Evolutionary conservation across 2,797 vertebrate species (phyloP).

Genomic region (Lacerta viridis): DNA sequence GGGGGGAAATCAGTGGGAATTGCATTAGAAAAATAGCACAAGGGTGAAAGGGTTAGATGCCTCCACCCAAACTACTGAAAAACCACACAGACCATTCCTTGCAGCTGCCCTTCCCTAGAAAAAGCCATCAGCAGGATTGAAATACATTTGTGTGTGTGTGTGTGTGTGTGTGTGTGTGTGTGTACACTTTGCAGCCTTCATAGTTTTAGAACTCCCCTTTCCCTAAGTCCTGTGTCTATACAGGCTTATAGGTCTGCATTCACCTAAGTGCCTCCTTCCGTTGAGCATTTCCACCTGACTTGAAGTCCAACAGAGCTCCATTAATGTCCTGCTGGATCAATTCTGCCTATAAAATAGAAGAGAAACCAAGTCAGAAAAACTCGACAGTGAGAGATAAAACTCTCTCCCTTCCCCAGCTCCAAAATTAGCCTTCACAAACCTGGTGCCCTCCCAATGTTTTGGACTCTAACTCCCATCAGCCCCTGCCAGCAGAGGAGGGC

Average conservation of each 20-base stretch:
- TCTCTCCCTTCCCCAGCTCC: no score
- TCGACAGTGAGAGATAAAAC: not conserved
- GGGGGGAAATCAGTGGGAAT: not conserved
- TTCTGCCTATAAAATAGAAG: constrained; percentile 80
- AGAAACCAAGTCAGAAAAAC: constrained; percentile 30
- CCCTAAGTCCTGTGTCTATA: not conserved
- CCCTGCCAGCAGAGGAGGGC: no score
- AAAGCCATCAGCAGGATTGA: not conserved
- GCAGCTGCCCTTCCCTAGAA: not conserved
- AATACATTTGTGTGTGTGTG: not conserved
- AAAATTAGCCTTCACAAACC: not conserved
- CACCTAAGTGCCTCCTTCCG: constrained; percentile 81
- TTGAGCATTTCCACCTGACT: constrained; percentile 70
- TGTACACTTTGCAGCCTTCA: not conserved
- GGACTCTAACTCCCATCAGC: no score
- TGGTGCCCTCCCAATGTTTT: no score
- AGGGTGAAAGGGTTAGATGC: not conserved
- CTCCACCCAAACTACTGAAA: no score
- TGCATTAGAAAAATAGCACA: not conserved
- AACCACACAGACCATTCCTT: not conserved
- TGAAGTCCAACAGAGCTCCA: constrained; percentile 76
- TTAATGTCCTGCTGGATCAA: constrained; percentile 84
- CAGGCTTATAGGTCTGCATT: not conserved
- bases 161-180: no score
- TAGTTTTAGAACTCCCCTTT: not conserved